Evolutionary conservation across 2,888 invertebrate species (phyloP).

Genomic region (Dolomedes plantarius): DNA sequence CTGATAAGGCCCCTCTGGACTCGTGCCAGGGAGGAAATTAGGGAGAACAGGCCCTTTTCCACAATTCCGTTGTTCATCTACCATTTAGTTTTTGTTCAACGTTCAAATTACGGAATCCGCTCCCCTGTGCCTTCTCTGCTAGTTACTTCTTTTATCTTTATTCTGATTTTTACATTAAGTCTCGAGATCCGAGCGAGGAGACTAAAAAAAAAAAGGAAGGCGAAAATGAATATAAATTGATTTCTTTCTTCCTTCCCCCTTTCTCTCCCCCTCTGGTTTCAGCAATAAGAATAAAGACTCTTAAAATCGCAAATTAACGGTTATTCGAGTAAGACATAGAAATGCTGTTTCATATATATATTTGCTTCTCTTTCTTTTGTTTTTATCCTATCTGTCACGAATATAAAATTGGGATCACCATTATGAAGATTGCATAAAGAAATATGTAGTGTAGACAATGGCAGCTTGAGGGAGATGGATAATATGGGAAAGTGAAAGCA

Average conservation of each 20-base stretch:
- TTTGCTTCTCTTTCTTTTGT: background rate
- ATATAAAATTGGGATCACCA: background rate
- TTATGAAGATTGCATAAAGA: no score
- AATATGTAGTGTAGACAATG: no score
- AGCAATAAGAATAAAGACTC: background rate
- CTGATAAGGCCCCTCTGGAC: constrained; percentile 52
- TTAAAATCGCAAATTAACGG: constrained; percentile 9
- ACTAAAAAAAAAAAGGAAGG: background rate
- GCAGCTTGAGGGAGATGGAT: no score
- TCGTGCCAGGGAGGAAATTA: constrained; percentile 53
- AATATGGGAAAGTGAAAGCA: no score
- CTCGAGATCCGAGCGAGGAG: background rate
- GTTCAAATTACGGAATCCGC: background rate
- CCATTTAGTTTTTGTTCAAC: constrained; percentile 8
- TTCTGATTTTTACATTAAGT: background rate
- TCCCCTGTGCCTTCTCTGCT: background rate
- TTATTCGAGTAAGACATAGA: background rate
- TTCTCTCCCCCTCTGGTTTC: background rate
- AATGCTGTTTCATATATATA: background rate
- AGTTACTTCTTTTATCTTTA: constrained; percentile 1
- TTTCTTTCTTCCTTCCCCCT: background rate
- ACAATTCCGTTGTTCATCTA: constrained; percentile 26
- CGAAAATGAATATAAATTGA: background rate
- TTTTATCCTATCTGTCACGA: no score
- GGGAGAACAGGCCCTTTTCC: constrained; percentile 63